Evolutionary conservation across 2,797 vertebrate genomes (phyloP), one percentile per base, ranked within the genome.

Genomic region (Typhlichthys subterraneus): DNA sequence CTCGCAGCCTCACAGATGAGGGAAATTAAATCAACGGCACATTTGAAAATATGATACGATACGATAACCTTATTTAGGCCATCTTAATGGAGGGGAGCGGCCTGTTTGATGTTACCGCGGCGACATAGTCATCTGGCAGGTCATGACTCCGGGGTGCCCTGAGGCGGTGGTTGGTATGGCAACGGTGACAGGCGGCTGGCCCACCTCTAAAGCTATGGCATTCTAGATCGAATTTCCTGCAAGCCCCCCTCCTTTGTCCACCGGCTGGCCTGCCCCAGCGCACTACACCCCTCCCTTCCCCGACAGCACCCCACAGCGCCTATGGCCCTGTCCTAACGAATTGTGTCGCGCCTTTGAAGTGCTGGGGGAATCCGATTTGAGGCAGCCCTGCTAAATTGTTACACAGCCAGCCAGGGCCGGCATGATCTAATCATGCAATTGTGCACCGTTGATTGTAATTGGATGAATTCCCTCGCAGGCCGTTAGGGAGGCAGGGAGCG

Each of bases 381-480:
- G 89, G 81, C 73, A 85, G 85, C 87, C 81, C 84, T 87, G 91
- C 87, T 92, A 92, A 90, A 86, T 93, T 92, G 88, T 92, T 92
- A 92, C 90, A 90, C 85, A 91, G 88, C 86, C 82, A 83, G 81
- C 81, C 85, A 79, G 81, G 38, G 85, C 86, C 85, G 63, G 78
- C 71, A 12, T 92, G 90, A 92, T 91, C 87, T 84, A 89, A 93
- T 93, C 93, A 93, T 82, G 75, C 87, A 90, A 91, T 92, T 84
- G 89, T 78, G 81, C 65, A 79, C 82, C 90, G 89, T 89, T 93
- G 91, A 92, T 93, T 93, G 87, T 94, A 93, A 94, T 94, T 90
- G 90, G 92, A 94, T 94, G 92, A 94, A 94, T 94, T 94, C 93
- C 93, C 93, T 92, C 90, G 92, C 93, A 93, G 92, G 92, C 91